These are phyloP conservation scores for Drosophila gaucha DNA, from an alignment of 2,888 invertebrate species.

Conservation along the genomic window DNA sequence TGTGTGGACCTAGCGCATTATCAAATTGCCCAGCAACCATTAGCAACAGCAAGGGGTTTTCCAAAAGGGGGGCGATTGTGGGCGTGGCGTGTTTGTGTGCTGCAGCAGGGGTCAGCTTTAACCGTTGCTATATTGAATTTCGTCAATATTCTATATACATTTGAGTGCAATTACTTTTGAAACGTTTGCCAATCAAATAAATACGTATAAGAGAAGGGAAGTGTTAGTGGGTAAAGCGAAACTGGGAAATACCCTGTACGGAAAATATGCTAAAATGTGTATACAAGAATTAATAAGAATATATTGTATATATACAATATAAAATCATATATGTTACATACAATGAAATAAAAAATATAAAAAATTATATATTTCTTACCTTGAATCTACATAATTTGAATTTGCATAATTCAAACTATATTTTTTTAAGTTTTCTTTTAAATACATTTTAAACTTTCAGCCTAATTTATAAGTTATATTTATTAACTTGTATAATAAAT, in stretches of 20 bases:
- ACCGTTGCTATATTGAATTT: slow-evolving; percentile 18
- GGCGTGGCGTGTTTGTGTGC: not conserved
- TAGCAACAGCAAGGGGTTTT: slow-evolving; percentile 3
- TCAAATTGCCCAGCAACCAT: slow-evolving; percentile 54
- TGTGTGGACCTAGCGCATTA: slow-evolving; percentile 52
- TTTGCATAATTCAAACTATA: too few species aligned
- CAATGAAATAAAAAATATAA: too few species aligned
- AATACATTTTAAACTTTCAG: too few species aligned
- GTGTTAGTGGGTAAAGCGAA: not conserved
- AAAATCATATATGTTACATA: too few species aligned
- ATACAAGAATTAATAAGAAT: not conserved
- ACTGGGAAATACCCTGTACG: not conserved
- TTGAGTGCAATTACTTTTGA: slow-evolving; percentile 58
- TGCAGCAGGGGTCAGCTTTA: not conserved
- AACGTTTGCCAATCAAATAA: slow-evolving; percentile 7
- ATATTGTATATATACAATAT: not conserved
- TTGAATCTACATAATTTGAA: too few species aligned
- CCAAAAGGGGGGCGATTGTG: not conserved
- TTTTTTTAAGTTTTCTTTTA: too few species aligned
- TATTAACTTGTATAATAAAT: too few species aligned
- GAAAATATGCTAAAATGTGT: not conserved
- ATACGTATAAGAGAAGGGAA: not conserved
- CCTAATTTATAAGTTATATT: too few species aligned
- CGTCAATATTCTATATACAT: slow-evolving; percentile 32
- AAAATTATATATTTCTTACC: too few species aligned